phyloP scores from a whole-genome alignment of 2,888 invertebrate species.

The Mactromeris polynyma region DNA sequence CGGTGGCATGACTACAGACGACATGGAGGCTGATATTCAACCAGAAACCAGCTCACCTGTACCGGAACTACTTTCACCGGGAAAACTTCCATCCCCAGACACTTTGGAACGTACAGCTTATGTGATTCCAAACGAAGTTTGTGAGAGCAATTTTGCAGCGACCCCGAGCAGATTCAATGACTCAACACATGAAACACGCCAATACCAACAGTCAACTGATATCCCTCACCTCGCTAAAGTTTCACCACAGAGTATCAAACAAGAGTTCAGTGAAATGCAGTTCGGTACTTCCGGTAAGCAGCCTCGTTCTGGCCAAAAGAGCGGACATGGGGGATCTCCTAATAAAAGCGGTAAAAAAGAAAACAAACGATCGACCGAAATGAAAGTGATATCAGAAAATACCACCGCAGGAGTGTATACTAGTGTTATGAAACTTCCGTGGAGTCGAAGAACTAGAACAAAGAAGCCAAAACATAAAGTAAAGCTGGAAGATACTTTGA shows the following conservation, averaged over 20 bases:
- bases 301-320: not conserved
- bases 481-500: constrained; percentile 57
- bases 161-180: not conserved
- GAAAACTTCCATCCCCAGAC: constrained; percentile 40
- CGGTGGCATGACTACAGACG: constrained; percentile 42
- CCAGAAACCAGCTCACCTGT: constrained; percentile 49
- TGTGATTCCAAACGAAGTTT: constrained; percentile 21
- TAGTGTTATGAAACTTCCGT: constrained; percentile 83
- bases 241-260: constrained; percentile 26
- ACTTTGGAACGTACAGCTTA: constrained; percentile 29
- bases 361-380: constrained; percentile 70
- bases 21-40: constrained; percentile 46
- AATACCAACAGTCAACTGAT: not conserved
- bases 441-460: constrained; percentile 80
- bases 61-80: constrained; percentile 58
- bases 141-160: constrained; percentile 25
- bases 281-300: not conserved
- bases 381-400: constrained; percentile 82
- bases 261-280: constrained; percentile 11
- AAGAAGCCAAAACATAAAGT: constrained; percentile 71
- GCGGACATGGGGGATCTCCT: not conserved
- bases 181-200: not conserved
- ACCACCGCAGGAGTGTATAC: constrained; percentile 82
- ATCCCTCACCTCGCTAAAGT: constrained; percentile 1
- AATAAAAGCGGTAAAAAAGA: constrained; percentile 39